A percentile compares a stretch with the other conserved stretches of the same genome.
These are phyloP conservation scores for Melikaiella ostensackeni DNA, from an alignment of 2,888 invertebrate species.

Conservation along the genomic window DNA sequence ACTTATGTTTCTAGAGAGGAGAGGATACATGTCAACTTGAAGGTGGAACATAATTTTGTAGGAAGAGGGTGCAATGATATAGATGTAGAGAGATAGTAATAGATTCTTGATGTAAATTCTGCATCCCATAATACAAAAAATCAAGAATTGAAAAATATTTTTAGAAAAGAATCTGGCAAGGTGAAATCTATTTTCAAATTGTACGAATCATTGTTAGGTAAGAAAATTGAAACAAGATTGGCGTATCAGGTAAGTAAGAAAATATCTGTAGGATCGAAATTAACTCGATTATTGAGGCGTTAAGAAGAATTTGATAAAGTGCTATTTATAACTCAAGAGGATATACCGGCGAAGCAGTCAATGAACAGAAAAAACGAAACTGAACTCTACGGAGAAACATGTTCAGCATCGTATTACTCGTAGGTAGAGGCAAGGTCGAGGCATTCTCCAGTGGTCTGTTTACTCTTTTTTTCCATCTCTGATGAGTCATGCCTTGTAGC, in stretches of 20 bases:
- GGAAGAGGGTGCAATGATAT: neutral
- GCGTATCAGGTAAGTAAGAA: constrained; percentile 1
- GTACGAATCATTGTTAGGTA: neutral
- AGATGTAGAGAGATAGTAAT: neutral
- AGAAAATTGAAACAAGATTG: constrained; percentile 35
- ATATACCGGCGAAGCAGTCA: constrained; percentile 18
- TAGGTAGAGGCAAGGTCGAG: constrained; percentile 32
- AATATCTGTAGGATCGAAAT: constrained; percentile 27
- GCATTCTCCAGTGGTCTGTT: constrained; percentile 34
- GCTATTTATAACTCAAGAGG: constrained; percentile 28
- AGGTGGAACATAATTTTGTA: neutral
- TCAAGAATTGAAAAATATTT: too few relatives aligned
- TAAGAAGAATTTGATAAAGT: constrained; percentile 30
- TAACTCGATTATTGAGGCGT: constrained; percentile 33
- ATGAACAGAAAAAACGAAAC: constrained; percentile 38
- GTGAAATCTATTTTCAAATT: neutral
- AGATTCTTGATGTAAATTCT: neutral
- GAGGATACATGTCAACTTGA: neutral
- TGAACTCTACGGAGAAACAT: constrained; percentile 37
- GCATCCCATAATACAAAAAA: too few relatives aligned
- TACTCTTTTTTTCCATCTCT: constrained; percentile 26
- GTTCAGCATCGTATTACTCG: constrained; percentile 38
- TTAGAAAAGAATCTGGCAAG: neutral
- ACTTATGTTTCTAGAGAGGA: neutral
- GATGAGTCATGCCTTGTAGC: constrained; percentile 34